Evolutionary conservation across 1,140 invertebrate genomes (phyloP), one percentile per base, ranked within the genome.

Genomic region (Temnothorax nylanderi): DNA sequence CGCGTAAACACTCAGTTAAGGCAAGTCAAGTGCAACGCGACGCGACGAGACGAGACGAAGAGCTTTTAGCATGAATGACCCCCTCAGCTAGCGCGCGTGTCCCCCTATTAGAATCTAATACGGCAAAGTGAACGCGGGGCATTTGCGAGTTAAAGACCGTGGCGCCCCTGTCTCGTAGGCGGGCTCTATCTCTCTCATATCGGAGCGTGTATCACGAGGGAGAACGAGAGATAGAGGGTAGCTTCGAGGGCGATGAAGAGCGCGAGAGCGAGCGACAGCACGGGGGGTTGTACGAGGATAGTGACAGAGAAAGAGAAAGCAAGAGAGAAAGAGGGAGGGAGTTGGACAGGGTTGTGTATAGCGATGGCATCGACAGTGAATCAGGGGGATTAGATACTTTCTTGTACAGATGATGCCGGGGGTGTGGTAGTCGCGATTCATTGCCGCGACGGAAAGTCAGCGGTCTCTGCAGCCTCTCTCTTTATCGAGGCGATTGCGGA

Each of bases 101-200:
- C 88, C 92, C 85, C 88, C 92, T 91, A 94, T 94, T 94, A 94
- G 91, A 91, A 90, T 93, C 92, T 94, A 94, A 94, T 94, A 93
- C 90, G 88, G 85, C 88, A 89, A 92, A 93, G 91, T 91, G 90
- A 92, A 89, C 91, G 90, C 65, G 54, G 69, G 81, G 89, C 88
- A 90, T 92, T 91, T 88, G 88, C 77, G 90, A 94, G 93, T 94
- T 94, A 95, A 95, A 94, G 91, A 94, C 89, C 93, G 92, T 95
- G 92, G 94, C 94, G 87, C 92, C 92, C 93, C 72, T 84, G 58
- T 78, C 74, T 81, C n/a, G 49, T 34, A 60, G 26, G n/a, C 34
- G 21, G 26, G 26, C 8, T 81, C 64, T 71, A 21, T 47, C 69
- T 49, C 80, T 84, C 37, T 84, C 44, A 18, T 84, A 75, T 75